Conservation (phyloP, 2,797 vertebrate species). For the Epinephelus coioides region DNA sequence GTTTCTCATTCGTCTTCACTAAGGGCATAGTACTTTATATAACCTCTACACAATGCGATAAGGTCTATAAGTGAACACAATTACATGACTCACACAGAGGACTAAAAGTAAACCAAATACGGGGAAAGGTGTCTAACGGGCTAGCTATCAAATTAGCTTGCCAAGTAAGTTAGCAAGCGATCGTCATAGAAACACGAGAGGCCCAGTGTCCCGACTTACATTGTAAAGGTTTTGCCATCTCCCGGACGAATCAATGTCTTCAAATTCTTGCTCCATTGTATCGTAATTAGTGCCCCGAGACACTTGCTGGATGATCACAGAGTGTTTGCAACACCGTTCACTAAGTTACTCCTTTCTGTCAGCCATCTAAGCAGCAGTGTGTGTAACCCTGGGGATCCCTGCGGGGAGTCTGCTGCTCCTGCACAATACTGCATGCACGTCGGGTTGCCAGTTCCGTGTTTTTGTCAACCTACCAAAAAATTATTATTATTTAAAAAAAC, state of each 20-base stretch:
- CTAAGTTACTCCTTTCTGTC: constrained; percentile 67
- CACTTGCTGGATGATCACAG: constrained; percentile 37
- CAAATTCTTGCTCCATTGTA: constrained; percentile 90
- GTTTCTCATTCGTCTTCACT: constrained; percentile 10
- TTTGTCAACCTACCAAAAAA: not conserved
- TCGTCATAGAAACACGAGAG: constrained; percentile 80
- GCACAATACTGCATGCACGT: constrained; percentile 48
- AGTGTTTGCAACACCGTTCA: constrained; percentile 45
- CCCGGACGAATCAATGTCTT: constrained; percentile 89
- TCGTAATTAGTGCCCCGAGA: constrained; percentile 23
- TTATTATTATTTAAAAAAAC: no score
- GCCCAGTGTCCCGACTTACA: constrained; percentile 82
- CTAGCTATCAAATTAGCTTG: constrained; percentile 54
- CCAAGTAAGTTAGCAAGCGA: constrained; percentile 71
- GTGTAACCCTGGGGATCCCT: constrained; percentile 70
- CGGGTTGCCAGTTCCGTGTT: constrained; percentile 70
- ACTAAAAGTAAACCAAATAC: constrained; percentile 6
- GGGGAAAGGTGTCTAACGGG: not conserved
- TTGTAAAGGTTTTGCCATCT: constrained; percentile 93
- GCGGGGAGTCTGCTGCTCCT: constrained; percentile 70
- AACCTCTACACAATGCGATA: not conserved
- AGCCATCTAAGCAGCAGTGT: constrained; percentile 75
- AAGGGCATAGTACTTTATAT: not conserved
- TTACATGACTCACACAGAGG: not conserved
- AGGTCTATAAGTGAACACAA: not conserved